Conservation (phyloP, 2,113 vertebrate species). For the Penelope pileata region DNA sequence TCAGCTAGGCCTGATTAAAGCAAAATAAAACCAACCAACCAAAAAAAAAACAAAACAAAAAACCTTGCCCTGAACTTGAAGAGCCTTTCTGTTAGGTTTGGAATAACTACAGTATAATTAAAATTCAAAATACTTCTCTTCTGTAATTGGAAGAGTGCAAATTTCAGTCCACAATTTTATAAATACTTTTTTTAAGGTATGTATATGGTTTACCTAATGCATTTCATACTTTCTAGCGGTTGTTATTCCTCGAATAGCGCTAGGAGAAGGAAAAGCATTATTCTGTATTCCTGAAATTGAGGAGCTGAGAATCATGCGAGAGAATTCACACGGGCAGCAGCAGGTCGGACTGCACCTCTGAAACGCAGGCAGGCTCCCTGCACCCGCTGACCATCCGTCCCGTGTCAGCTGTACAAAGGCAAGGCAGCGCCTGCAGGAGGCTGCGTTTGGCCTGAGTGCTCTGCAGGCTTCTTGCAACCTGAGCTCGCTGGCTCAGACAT, state of each 20-base stretch:
- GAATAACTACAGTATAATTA: background rate
- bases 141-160: background rate
- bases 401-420: rapidly evolving
- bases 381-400: rapidly evolving
- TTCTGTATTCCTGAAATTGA: rapidly evolving
- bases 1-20: background rate
- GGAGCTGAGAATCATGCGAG: background rate
- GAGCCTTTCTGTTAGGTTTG: background rate
- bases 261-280: background rate
- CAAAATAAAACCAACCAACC: rapidly evolving
- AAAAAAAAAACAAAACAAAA: too few species aligned
- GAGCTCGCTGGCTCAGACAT: rapidly evolving
- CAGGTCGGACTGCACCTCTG: background rate
- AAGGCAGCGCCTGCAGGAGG: background rate
- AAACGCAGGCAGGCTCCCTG: rapidly evolving
- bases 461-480: background rate
- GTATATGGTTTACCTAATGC: background rate
- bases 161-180: background rate
- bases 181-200: background rate
- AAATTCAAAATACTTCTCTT: background rate
- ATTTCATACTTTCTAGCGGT: background rate
- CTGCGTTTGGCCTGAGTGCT: rapidly evolving
- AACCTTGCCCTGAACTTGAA: background rate
- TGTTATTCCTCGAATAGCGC: background rate
- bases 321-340: background rate